A percentile compares a stretch with the other conserved stretches of the same genome.
These are phyloP conservation scores for Paraescarpia echinospica DNA, from an alignment of 1,140 invertebrate genomes.

Conservation along the genomic window DNA sequence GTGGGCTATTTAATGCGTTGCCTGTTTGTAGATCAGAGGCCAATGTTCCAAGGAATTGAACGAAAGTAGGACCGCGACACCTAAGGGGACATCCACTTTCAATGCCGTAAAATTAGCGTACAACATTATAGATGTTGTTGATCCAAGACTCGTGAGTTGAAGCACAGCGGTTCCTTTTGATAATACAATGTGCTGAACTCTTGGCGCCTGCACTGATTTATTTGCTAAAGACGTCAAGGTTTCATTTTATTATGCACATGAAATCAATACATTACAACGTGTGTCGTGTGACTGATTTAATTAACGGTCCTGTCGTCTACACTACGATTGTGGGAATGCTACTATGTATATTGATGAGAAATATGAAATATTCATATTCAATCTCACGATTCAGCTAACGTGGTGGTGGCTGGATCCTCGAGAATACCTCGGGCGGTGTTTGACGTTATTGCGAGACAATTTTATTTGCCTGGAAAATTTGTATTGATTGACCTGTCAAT, in stretches of 20 bases:
- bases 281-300: neutral
- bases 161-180: neutral
- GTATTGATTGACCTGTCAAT: neutral
- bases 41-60: too few relatives aligned
- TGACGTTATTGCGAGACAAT: neutral
- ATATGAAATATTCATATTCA: neutral
- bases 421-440: neutral
- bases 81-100: too few relatives aligned
- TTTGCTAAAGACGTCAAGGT: neutral
- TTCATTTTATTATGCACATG: neutral
- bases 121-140: neutral
- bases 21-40: too few relatives aligned
- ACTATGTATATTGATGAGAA: neutral
- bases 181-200: neutral
- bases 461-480: neutral
- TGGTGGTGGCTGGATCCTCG: neutral
- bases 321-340: neutral
- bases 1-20: too few relatives aligned
- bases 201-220: neutral
- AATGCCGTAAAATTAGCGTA: too few relatives aligned
- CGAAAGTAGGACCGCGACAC: too few relatives aligned
- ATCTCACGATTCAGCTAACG: neutral
- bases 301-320: neutral
- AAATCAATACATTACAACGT: neutral
- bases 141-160: neutral